Conservation (phyloP, 2,888 invertebrate species). For the Acrocyrtus sp. region DNA sequence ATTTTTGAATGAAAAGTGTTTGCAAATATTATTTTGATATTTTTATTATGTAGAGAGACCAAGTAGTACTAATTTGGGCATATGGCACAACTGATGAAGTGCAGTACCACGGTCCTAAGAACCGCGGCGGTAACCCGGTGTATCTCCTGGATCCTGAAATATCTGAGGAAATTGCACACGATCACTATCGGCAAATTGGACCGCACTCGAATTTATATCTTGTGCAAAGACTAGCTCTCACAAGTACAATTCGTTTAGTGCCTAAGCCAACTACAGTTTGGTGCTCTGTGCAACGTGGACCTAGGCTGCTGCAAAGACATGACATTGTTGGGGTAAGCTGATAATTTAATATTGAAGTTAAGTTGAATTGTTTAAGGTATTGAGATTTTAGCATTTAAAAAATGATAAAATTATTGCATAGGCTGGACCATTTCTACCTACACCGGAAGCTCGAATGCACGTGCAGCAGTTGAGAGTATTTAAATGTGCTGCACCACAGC, state of each 20-base stretch:
- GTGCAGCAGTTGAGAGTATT: constrained; percentile 36
- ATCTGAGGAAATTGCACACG: constrained; percentile 19
- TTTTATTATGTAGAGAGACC: not conserved
- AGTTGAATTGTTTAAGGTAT: no score
- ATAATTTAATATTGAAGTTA: not conserved
- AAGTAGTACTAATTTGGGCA: constrained; percentile 43
- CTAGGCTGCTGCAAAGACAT: constrained; percentile 22
- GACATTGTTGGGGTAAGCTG: constrained; percentile 43
- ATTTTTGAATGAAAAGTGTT: no score
- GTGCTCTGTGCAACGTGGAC: constrained; percentile 39
- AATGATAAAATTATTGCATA: no score
- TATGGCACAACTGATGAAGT: constrained; percentile 32
- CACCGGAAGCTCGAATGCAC: constrained; percentile 14
- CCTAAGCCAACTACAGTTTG: constrained; percentile 32
- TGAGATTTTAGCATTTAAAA: no score
- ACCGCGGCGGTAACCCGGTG: constrained; percentile 26
- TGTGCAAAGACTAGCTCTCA: constrained; percentile 28
- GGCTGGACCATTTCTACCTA: constrained; percentile 36
- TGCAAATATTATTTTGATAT: no score
- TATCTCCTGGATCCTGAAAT: constrained; percentile 37
- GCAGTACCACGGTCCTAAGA: constrained; percentile 27
- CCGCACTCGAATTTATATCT: constrained; percentile 26
- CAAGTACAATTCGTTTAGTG: constrained; percentile 19
- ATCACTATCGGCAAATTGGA: constrained; percentile 25
- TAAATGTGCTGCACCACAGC: constrained; percentile 37